Evolutionary conservation across 2,797 vertebrate genomes (phyloP), one percentile per base, ranked within the genome.

Genomic region (Lagorchestes hirsutus): DNA sequence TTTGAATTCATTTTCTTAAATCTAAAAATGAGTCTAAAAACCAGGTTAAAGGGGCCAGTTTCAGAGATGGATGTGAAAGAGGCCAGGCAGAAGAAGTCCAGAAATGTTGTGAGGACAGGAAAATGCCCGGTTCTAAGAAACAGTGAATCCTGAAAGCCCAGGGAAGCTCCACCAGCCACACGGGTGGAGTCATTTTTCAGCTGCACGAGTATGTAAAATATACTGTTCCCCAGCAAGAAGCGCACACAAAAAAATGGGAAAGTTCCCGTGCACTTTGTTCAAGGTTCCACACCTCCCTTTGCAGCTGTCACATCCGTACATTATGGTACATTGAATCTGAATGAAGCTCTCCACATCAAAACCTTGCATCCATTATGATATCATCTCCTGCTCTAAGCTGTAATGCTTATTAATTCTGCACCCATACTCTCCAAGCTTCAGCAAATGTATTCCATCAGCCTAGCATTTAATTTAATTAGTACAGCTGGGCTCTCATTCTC

Each of bases 391-490:
- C 99, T 98, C 99, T 97, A 98, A 99, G 98, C 99, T 98, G 98
- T 99, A 99, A 99, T 99, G 99, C 99, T 99, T 99, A 99, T 99
- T 99, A 99, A 99, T 99, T 99, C 99, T 98, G 99, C 99, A 98
- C 99, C 99, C 99, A 99, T 99, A 98, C 99, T 99, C 98, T 98
- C 98, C 98, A 98, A 99, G 99, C 99, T 98, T 98, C 98, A 94
- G 99, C 98, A 99, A 99, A 99, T 99, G 99, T 99, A 99, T 99
- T 99, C 99, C 99, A 99, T 99, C 99, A 99, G 99, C 99, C 98
- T 98, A 98, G 99, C 99, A 99, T 99, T 99, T 99, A 99, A 99
- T 99, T 99, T 99, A 99, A 99, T 99, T 99, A 99, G 99, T 99
- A 99, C 99, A 99, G 99, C 99, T 99, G 99, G 99, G 99, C 99